Evolutionary conservation across 2,888 invertebrate species (phyloP).

Genomic region (Actias luna): DNA sequence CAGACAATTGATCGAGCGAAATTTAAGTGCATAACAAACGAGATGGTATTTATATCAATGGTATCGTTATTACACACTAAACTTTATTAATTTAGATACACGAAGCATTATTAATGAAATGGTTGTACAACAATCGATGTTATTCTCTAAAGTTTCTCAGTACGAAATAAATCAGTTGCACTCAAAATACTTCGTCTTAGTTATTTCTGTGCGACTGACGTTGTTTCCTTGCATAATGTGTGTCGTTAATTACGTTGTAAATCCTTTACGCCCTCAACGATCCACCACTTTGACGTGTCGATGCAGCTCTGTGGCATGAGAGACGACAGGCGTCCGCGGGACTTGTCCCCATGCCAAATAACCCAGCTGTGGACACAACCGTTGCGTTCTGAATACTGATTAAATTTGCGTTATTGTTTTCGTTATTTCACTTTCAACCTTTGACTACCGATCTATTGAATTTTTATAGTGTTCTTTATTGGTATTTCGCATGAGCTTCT

Average conservation of each 20-base stretch:
- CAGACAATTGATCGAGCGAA: conserved; percentile 51
- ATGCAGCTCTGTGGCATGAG: conserved; percentile 35
- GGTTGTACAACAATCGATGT: conserved; percentile 44
- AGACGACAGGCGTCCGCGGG: conserved; percentile 43
- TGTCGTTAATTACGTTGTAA: conserved; percentile 54
- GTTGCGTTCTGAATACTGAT: conserved; percentile 73
- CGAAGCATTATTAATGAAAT: conserved; percentile 38
- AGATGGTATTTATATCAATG: conserved; percentile 45
- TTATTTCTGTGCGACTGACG: conserved; percentile 46
- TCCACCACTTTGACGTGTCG: conserved; percentile 45
- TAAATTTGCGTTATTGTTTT: conserved; percentile 71
- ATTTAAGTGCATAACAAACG: conserved; percentile 53
- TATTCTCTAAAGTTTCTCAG: conserved; percentile 40
- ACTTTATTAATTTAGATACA: conserved; percentile 51
- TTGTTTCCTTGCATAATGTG: conserved; percentile 59
- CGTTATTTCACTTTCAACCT: conserved; percentile 71
- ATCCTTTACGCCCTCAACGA: conserved; percentile 50
- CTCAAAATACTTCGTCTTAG: conserved; percentile 49
- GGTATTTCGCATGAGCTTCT: conserved; percentile 59
- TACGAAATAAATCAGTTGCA: conserved; percentile 49
- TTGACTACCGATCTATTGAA: conserved; percentile 68
- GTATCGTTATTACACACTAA: conserved; percentile 40
- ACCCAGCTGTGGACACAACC: conserved; percentile 69
- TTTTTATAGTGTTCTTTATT: conserved; percentile 70
- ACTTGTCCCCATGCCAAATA: conserved; percentile 73